These are phyloP conservation scores for Halyomorpha halys DNA, from an alignment of 1,140 invertebrate genomes.

Conservation along the genomic window DNA sequence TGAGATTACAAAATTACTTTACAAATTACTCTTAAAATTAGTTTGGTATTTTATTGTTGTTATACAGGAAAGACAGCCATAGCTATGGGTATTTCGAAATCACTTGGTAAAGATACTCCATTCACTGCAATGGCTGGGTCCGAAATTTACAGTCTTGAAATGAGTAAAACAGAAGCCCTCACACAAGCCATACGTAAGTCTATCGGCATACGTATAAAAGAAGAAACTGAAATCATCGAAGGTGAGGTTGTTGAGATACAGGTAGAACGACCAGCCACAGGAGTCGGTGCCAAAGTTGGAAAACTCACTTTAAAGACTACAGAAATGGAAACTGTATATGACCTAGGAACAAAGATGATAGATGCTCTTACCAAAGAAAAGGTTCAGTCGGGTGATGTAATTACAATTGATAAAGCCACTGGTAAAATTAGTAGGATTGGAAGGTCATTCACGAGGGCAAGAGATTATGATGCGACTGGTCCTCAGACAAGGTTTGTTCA, in stretches of 20 bases:
- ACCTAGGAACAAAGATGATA: conserved; percentile 97
- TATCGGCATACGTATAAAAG: conserved; percentile 95
- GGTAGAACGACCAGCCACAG: conserved; percentile 86
- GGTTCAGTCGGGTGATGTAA: conserved; percentile 90
- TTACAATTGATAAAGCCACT: conserved; percentile 95
- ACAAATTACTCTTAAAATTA: no score
- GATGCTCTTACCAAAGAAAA: conserved; percentile 95
- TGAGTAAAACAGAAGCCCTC: conserved; percentile 97
- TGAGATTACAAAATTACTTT: no score
- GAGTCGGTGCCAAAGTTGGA: conserved; percentile 75
- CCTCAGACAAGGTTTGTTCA: conserved; percentile 83
- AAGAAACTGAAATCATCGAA: conserved; percentile 97
- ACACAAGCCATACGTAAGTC: conserved; percentile 96
- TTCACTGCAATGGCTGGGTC: conserved; percentile 97
- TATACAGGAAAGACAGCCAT: conserved; percentile 85
- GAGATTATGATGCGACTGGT: conserved; percentile 96
- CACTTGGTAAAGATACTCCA: conserved; percentile 88
- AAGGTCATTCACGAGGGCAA: conserved; percentile 85
- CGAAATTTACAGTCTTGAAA: conserved; percentile 97
- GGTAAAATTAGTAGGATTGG: conserved; percentile 94
- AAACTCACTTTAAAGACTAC: conserved; percentile 96
- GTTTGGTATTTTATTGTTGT: no score
- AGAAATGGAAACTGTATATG: conserved; percentile 99
- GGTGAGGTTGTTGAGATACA: conserved; percentile 98
- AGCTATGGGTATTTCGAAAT: conserved; percentile 91